phyloP scores from a whole-genome alignment of 1,140 invertebrate species.

The Drosophila obscura region DNA sequence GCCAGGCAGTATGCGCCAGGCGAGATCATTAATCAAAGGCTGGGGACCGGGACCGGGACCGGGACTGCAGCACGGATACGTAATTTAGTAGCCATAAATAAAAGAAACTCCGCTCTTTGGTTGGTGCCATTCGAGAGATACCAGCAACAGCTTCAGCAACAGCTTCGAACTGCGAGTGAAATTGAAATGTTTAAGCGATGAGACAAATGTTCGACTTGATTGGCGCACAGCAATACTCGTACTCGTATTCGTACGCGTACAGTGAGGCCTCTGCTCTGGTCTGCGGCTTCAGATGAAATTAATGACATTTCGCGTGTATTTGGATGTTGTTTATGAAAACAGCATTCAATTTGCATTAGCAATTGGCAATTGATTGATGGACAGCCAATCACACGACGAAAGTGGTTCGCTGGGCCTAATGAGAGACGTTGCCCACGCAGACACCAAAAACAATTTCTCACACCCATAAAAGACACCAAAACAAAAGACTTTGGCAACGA shows the following conservation, averaged over 20 bases:
- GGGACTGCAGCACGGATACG: slow-evolving; percentile 62
- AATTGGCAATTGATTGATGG: slow-evolving; percentile 74
- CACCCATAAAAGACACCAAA: slow-evolving; percentile 38
- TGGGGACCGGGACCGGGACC: slow-evolving; percentile 29
- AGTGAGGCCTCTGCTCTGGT: not conserved
- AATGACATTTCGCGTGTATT: slow-evolving; percentile 76
- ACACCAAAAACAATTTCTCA: slow-evolving; percentile 15
- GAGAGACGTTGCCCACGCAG: slow-evolving; percentile 33
- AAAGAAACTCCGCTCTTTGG: slow-evolving; percentile 57
- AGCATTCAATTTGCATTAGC: slow-evolving; percentile 78
- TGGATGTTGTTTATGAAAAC: slow-evolving; percentile 81
- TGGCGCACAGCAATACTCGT: slow-evolving; percentile 29
- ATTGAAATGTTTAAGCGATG: slow-evolving; percentile 82
- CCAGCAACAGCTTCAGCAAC: not conserved
- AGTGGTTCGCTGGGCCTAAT: slow-evolving; percentile 35
- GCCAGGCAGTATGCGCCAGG: slow-evolving; percentile 25
- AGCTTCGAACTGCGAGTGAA: slow-evolving; percentile 54
- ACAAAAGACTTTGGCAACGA: slow-evolving; percentile 74
- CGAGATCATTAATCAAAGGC: slow-evolving; percentile 75
- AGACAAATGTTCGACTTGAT: slow-evolving; percentile 79
- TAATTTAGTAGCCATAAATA: slow-evolving; percentile 82
- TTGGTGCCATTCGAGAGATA: slow-evolving; percentile 2
- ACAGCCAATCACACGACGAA: slow-evolving; percentile 20
- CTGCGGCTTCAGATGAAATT: slow-evolving; percentile 56
- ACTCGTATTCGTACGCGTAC: too few relatives aligned